These are phyloP conservation scores for Alaudala cheleensis DNA, from an alignment of 2,113 vertebrate genomes.

Conservation along the genomic window DNA sequence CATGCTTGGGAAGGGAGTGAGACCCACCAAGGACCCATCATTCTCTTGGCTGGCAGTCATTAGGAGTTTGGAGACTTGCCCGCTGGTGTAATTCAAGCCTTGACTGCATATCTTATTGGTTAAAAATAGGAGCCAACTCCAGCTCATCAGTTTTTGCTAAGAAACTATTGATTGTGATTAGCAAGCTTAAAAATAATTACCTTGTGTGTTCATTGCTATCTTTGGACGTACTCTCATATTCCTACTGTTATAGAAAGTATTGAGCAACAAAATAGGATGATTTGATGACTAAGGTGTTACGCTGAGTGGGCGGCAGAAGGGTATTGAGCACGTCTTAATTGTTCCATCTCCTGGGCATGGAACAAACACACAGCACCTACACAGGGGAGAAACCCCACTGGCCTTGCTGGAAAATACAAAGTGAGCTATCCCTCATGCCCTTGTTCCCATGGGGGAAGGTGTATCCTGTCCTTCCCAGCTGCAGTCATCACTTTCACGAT, in stretches of 20 bases:
- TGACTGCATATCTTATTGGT: conserved; percentile 57
- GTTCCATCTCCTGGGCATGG: not conserved
- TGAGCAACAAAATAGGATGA: not conserved
- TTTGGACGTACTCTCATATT: conserved; percentile 65
- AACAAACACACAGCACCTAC: not conserved
- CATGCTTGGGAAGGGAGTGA: not conserved
- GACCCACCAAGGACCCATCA: conserved; percentile 21
- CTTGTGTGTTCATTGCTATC: conserved; percentile 66
- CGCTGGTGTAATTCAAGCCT: conserved; percentile 54
- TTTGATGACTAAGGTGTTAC: conserved; percentile 56
- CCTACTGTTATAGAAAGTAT: conserved; percentile 42
- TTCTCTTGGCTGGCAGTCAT: conserved; percentile 50
- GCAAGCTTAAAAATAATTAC: conserved; percentile 70
- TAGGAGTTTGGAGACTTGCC: conserved; percentile 54
- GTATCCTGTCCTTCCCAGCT: not conserved
- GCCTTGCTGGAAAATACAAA: not conserved
- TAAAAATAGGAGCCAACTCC: conserved; percentile 68
- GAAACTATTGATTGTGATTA: conserved; percentile 71
- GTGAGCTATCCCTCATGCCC: not conserved
- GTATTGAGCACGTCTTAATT: conserved; percentile 27
- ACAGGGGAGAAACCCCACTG: not conserved
- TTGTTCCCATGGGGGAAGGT: not conserved
- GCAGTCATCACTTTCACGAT: not conserved
- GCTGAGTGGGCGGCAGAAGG: not conserved
- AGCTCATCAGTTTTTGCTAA: conserved; percentile 68